These are phyloP conservation scores for Saccostrea glomerata DNA, from an alignment of 1,140 invertebrate genomes.

Conservation along the genomic window DNA sequence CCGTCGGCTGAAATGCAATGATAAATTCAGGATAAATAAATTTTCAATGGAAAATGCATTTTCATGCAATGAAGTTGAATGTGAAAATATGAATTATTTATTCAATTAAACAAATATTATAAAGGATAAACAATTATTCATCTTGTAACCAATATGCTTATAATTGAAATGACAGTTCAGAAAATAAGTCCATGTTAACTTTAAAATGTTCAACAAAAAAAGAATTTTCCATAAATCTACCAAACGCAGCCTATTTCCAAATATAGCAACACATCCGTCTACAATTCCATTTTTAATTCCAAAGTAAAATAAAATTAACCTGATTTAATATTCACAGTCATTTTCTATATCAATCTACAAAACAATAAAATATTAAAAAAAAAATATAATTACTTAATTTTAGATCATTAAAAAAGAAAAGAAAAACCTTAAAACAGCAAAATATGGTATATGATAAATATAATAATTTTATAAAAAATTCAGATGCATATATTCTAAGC, in stretches of 20 bases:
- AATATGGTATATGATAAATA: no score
- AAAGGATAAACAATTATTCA: no score
- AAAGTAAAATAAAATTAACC: constrained; percentile 37
- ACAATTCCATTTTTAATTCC: background rate
- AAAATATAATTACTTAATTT: background rate
- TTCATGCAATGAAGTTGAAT: no score
- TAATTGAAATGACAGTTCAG: no score
- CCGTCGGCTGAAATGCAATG: constrained; percentile 50
- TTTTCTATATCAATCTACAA: constrained; percentile 57
- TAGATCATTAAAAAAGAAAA: no score
- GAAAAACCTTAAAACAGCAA: no score
- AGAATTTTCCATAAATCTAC: background rate
- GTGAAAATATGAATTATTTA: no score
- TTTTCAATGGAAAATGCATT: background rate
- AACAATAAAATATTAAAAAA: constrained; percentile 22
- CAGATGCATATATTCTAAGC: no score
- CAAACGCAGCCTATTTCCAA: constrained; percentile 8
- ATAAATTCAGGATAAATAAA: background rate
- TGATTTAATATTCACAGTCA: constrained; percentile 52
- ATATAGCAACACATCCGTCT: constrained; percentile 14
- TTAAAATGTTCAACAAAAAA: background rate
- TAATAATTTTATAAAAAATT: no score
- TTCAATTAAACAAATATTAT: no score
- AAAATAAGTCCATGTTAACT: no score
- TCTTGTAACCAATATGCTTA: no score